Evolutionary conservation across 2,797 vertebrate species (phyloP).

Genomic region (Synanceia verrucosa): DNA sequence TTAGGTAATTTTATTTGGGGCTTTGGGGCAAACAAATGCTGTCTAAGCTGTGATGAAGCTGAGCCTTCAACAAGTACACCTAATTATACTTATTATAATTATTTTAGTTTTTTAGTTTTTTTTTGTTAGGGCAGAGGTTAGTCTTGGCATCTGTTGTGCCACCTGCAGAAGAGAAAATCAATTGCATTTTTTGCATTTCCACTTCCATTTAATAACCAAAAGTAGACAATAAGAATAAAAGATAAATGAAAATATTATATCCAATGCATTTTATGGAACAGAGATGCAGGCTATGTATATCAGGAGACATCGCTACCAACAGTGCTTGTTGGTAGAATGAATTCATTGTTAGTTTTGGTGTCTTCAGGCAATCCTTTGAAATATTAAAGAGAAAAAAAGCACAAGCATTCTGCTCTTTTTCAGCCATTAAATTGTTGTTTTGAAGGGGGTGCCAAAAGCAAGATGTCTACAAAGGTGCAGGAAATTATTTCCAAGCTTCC

Average conservation of each 20-base stretch:
- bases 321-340: background rate
- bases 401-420: background rate
- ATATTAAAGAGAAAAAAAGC: background rate
- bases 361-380: background rate
- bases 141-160: background rate
- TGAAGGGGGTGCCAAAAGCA: background rate
- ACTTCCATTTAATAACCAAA: background rate
- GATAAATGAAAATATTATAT: background rate
- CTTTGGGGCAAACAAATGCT: background rate
- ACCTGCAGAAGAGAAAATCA: background rate
- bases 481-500: background rate
- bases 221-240: background rate
- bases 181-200: background rate
- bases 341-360: background rate
- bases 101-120: no score
- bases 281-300: no score
- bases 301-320: no score
- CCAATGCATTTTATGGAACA: no score
- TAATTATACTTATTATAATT: background rate
- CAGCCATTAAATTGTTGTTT: slow-evolving; percentile 13
- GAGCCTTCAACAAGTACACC: background rate
- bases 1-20: slow-evolving; percentile 20
- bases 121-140: no score
- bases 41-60: background rate
- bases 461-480: background rate